A percentile compares a stretch with the other conserved stretches of the same genome.
These are phyloP conservation scores for Tetramorium bicarinatum DNA, from an alignment of 2,888 invertebrate genomes.

Conservation along the genomic window DNA sequence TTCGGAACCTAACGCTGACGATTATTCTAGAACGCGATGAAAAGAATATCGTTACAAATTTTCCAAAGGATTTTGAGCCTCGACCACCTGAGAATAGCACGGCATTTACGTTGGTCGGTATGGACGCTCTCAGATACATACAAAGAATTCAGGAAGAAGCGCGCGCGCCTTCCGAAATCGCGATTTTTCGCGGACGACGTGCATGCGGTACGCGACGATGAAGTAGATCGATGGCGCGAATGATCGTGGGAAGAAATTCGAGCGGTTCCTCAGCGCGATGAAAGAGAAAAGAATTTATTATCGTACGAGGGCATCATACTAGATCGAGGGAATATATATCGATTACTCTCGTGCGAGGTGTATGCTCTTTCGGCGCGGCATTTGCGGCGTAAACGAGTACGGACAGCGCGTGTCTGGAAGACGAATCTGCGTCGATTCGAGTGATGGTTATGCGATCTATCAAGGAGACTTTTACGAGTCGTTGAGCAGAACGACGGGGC, in stretches of 20 bases:
- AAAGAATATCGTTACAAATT: conserved; percentile 68
- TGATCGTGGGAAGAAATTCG: background rate
- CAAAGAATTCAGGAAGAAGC: conserved; percentile 73
- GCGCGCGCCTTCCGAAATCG: conserved; percentile 40
- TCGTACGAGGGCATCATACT: background rate
- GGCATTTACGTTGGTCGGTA: conserved; percentile 73
- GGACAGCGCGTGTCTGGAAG: background rate
- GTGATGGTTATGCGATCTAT: conserved; percentile 32
- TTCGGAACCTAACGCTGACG: conserved; percentile 74
- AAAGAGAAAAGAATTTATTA: conserved; percentile 29
- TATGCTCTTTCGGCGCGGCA: background rate
- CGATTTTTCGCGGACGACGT: conserved; percentile 32
- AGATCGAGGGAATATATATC: background rate
- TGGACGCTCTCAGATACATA: conserved; percentile 76
- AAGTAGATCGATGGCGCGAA: conserved; percentile 18
- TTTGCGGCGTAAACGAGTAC: background rate
- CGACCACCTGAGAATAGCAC: conserved; percentile 73
- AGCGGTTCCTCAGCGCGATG: background rate
- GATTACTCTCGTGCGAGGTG: conserved; percentile 15
- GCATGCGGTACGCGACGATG: background rate
- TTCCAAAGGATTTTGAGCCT: conserved; percentile 75
- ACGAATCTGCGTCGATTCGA: conserved; percentile 45
- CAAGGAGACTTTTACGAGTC: conserved; percentile 46
- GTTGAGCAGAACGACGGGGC: conserved; percentile 6
- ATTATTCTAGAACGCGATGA: conserved; percentile 75